Percentiles rank a stretch among this genome's conserved stretches.
phyloP scores from a whole-genome alignment of 2,797 vertebrate genomes.

The Thamnophis elegans region DNA sequence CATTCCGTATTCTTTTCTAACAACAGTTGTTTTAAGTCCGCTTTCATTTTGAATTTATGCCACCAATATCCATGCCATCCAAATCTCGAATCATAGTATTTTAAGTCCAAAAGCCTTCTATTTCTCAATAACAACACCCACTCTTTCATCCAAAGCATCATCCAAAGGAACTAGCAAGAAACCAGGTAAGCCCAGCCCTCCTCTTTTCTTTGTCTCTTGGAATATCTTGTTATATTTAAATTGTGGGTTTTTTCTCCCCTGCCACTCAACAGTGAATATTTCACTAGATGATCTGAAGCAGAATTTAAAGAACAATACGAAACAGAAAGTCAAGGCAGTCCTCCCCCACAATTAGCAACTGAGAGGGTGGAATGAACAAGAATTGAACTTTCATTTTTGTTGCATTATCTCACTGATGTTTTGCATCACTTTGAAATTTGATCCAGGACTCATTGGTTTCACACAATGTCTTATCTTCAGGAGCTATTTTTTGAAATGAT shows the following conservation, averaged over 20 bases:
- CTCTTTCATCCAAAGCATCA: not conserved
- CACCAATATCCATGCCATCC: not conserved
- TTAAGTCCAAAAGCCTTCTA: not conserved
- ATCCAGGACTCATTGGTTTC: not conserved
- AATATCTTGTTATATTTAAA: not conserved
- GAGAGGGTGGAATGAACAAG: not conserved
- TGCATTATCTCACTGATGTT: not conserved
- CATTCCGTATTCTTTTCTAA: not conserved
- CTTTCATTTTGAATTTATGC: not conserved
- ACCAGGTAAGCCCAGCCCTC: not conserved
- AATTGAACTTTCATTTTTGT: not conserved
- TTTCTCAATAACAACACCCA: not conserved
- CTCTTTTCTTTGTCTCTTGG: not conserved
- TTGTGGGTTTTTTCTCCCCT: not conserved
- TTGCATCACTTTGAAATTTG: not conserved
- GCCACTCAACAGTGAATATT: not conserved
- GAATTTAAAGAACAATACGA: not conserved
- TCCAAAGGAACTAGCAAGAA: not conserved
- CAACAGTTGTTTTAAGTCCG: not conserved
- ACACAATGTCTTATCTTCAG: not conserved
- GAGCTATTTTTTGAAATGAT: not conserved
- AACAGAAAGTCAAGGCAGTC: constrained; percentile 24
- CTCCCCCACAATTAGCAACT: not conserved
- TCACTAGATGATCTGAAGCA: not conserved
- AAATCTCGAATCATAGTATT: not conserved